Evolutionary conservation across 2,797 vertebrate species (phyloP), one percentile per base, ranked within the genome.

Genomic region (Acanthiza pusilla): DNA sequence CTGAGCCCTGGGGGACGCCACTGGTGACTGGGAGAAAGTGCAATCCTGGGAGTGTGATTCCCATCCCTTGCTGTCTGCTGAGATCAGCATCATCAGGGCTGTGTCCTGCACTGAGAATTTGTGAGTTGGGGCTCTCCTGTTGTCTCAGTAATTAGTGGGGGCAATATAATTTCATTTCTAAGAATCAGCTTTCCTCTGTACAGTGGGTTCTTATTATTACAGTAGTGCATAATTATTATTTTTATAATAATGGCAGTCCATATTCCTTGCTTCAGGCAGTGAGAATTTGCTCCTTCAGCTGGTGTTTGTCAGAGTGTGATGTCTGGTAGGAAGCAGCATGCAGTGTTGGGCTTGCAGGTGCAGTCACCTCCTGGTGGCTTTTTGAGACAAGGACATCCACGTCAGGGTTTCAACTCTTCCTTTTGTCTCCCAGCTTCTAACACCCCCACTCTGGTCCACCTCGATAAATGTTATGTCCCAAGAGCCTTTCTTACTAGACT

Each of bases 11-110:
- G 30, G n/a, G 17, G 8, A 30, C n/a, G 21, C 14, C 38, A 26
- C 7, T 40, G 26, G 15, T 81, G 48, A 34, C 47, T 42, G 62
- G 30, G 22, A 42, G 21, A 36, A 55, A 48, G 22, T 36, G 22
- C 30, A 42, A 4, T 50, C 7, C 13, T 74, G 40, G 14, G 50
- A 66, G 23, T 50, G 34, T 50, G 65, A 9, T 79, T 82, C 48
- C 20, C 7, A 9, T 61, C 51, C n/a, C 8, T 77, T 0, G 0
- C 15, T 11, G 1, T 4, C 11, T 61, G 30, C 51, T 48, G 51
- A 45, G 15, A 38, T 57, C 32, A 48, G 19, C 29, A 16, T 47
- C 27, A 40, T 80, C 36, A 32, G 30, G 66, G n/a, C 34, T 78
- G 13, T 47, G 15, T 25, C 38, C 36, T 30, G 6, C n/a, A 17